Conservation (phyloP, 2,888 invertebrate species). For the Lymantria monacha region DNA sequence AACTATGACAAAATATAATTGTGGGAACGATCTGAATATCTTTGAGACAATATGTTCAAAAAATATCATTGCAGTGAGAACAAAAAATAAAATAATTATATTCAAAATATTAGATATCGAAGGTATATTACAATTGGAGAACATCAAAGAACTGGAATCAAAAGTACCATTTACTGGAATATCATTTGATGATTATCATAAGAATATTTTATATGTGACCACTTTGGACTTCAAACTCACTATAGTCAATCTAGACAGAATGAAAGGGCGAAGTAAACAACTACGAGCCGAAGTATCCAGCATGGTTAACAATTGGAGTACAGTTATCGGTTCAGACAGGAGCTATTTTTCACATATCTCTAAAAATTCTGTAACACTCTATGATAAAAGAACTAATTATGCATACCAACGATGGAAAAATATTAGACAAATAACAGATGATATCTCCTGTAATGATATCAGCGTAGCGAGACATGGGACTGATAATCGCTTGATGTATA, state of each 20-base stretch:
- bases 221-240: constrained; percentile 54
- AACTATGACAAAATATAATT: constrained; percentile 45
- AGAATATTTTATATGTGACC: constrained; percentile 63
- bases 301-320: constrained; percentile 64
- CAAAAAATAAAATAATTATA: constrained; percentile 58
- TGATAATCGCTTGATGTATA: constrained; percentile 51
- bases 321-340: constrained; percentile 58
- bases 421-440: constrained; percentile 49
- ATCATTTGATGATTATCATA: constrained; percentile 63
- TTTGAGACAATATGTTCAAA: constrained; percentile 62
- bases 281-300: constrained; percentile 43
- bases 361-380: constrained; percentile 52
- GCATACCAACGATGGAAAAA: constrained; percentile 48
- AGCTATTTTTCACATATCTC: constrained; percentile 56
- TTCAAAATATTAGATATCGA: constrained; percentile 47
- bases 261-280: constrained; percentile 54
- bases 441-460: constrained; percentile 55
- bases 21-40: constrained; percentile 51
- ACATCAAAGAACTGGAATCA: constrained; percentile 55
- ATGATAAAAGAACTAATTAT: constrained; percentile 65
- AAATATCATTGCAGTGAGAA: constrained; percentile 61
- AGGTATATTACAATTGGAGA: constrained; percentile 42
- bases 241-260: constrained; percentile 65
- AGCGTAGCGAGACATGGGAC: constrained; percentile 53
- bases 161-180: constrained; percentile 64